These are phyloP conservation scores for Lepus timidus DNA, from an alignment of 2,113 vertebrate species.

Conservation along the genomic window DNA sequence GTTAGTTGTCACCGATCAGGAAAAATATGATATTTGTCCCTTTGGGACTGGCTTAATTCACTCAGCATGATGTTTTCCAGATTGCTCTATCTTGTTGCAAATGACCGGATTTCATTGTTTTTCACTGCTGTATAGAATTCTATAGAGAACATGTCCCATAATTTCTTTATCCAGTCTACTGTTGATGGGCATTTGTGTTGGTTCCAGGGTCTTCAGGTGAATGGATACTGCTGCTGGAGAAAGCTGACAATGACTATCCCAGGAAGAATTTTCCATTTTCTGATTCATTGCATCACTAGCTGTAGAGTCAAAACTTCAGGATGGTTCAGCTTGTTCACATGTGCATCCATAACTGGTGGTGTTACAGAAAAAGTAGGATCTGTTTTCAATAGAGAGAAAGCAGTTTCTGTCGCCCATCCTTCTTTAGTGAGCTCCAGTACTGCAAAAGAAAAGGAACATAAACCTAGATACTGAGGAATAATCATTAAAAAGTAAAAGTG, in stretches of 20 bases:
- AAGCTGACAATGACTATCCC: not conserved
- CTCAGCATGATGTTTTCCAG: no score
- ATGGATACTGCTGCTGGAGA: not conserved
- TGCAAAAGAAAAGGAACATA: not conserved
- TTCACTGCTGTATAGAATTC: no score
- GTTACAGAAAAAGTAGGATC: not conserved
- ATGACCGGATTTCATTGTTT: no score
- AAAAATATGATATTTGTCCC: no score
- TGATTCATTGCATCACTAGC: not conserved
- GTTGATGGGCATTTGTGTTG: no score
- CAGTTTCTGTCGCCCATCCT: not conserved
- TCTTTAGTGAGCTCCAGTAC: not conserved
- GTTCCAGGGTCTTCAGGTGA: not conserved
- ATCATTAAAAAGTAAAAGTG: not conserved
- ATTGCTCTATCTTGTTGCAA: no score
- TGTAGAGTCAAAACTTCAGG: not conserved
- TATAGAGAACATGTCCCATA: no score
- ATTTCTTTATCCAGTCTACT: no score
- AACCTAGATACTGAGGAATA: not conserved
- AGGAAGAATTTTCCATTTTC: not conserved
- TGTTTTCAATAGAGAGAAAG: not conserved
- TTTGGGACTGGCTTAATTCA: no score
- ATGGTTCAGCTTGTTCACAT: not conserved
- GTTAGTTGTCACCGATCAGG: no score
- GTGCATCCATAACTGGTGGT: not conserved